Evolutionary conservation across 2,113 vertebrate genomes (phyloP).

Genomic region (Nesospiza acunhae): DNA sequence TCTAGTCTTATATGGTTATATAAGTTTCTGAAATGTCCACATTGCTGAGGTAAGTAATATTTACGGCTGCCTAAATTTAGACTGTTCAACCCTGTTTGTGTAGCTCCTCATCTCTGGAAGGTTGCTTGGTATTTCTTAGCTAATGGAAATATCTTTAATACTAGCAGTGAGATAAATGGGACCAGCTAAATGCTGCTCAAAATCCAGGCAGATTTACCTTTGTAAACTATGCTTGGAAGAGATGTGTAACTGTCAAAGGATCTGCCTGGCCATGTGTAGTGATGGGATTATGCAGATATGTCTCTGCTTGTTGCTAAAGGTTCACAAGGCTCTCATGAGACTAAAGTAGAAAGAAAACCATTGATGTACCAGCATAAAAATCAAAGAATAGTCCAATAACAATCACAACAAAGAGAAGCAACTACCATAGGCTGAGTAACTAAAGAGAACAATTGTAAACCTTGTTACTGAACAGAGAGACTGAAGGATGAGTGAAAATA

Average conservation of each 20-base stretch:
- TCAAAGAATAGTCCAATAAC: background rate
- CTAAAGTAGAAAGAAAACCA: background rate
- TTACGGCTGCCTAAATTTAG: background rate
- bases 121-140: background rate
- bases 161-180: background rate
- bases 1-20: background rate
- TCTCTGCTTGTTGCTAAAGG: background rate
- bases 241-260: background rate
- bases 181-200: background rate
- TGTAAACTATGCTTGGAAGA: background rate
- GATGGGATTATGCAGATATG: background rate
- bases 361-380: background rate
- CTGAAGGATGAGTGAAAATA: background rate
- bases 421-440: background rate
- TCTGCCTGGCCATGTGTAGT: background rate
- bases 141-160: background rate
- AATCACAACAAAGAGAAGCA: background rate
- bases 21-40: background rate
- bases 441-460: background rate
- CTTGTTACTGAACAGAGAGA: background rate
- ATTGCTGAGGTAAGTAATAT: background rate
- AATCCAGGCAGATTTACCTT: background rate
- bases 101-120: background rate
- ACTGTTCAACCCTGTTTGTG: background rate
- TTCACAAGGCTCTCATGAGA: background rate